Base-by-base conservation (phyloP, 2,113 vertebrate genomes). In the Esox niger region DNA sequence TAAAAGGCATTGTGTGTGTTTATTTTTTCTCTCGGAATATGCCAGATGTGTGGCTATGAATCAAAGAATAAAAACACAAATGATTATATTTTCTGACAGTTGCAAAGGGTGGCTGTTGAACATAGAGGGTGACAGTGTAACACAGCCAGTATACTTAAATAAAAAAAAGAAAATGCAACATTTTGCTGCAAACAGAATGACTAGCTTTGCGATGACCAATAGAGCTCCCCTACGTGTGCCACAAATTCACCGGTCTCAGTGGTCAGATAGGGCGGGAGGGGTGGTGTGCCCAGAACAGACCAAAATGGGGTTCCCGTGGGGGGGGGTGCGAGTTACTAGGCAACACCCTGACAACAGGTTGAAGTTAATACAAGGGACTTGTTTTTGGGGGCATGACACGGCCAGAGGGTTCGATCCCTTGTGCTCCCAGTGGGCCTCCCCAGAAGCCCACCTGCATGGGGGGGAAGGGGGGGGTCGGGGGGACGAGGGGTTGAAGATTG, bases 391-490 rank as follows among this genome's bases (percentile, higher is more conserved):
- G 69, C 54, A 54, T 64, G 77, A 77, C 71, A 79, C 33, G 64
- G 67, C 63, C 47, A 27, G 64, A 57, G 68, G 71, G 32, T 58
- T 63, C 49, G 56, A 32, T 43, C 13, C 38, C 38, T 43, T 15
- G 46, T 64, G 30, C 71, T 63, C 71, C 62, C 75, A 64, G 63
- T 27, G 52, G 66, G 73, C 62, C 65, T 60, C 69, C 62, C 52
- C 46, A 49, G 60, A 63, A 49, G 67, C 69, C 72, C 80, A 82
- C 80, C 80, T 82, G 80, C 80, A 79, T 43, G 23, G 31, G 70
- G 69, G 69, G 58, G 60, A 23, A 26, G 52, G 49, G 32, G 29
- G 61, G 33, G 49, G 57, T n/a, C n/a, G 17, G 23, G 33, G 21
- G 21, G 17, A 21, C 26, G 54, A 54, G 54, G 27, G 6, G 3